A percentile compares a stretch with the other conserved stretches of the same genome.
These are phyloP conservation scores for Labroides dimidiatus DNA, from an alignment of 2,797 vertebrate species.

Conservation along the genomic window DNA sequence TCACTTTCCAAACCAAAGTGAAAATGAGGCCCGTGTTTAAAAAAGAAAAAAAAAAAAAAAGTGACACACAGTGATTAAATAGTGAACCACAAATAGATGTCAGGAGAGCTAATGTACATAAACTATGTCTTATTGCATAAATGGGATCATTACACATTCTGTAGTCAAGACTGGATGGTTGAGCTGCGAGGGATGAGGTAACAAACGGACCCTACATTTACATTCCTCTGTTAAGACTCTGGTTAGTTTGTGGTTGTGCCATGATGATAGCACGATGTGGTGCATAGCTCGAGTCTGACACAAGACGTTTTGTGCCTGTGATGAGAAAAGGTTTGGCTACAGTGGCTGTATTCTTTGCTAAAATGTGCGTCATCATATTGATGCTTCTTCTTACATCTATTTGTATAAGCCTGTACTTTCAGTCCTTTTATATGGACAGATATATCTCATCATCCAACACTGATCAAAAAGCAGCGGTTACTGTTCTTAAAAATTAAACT, in stretches of 20 bases:
- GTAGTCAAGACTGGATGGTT: conserved; percentile 51
- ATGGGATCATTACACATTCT: conserved; percentile 52
- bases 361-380: neutral
- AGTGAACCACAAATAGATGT: conserved; percentile 59
- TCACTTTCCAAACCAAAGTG: conserved; percentile 16
- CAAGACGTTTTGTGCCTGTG: conserved; percentile 29
- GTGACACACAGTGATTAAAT: too few species aligned
- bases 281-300: conserved; percentile 48
- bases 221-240: conserved; percentile 60
- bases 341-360: conserved; percentile 1
- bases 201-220: conserved; percentile 64
- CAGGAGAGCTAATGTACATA: conserved; percentile 50
- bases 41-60: conserved; percentile 17
- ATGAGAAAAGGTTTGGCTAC: conserved; percentile 15
- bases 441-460: too few species aligned
- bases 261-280: conserved; percentile 54
- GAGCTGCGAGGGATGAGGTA: conserved; percentile 63
- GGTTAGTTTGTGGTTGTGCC: conserved; percentile 70
- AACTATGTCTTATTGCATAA: conserved; percentile 49
- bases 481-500: too few species aligned
- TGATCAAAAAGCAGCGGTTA: too few species aligned
- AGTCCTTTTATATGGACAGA: too few species aligned
- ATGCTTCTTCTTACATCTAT: neutral
- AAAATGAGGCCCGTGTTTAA: neutral
- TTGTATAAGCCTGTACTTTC: too few species aligned